Conservation (phyloP, 2,113 vertebrate species). For the Vicugna pacos region DNA sequence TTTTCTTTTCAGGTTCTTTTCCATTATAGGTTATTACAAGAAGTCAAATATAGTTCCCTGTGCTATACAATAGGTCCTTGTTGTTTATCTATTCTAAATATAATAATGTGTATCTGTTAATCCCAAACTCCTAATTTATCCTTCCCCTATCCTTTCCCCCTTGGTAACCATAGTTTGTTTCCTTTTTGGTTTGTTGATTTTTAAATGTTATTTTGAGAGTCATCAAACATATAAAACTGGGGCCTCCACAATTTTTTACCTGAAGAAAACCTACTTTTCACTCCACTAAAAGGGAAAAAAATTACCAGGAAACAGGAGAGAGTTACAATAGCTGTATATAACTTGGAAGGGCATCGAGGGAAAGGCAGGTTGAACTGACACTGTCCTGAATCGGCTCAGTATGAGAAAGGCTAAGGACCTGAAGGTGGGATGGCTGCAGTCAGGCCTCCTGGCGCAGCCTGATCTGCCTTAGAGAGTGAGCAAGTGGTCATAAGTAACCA, state of each 20-base stretch:
- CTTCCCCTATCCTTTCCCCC: no score
- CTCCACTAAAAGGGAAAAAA: background rate
- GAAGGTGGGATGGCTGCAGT: background rate
- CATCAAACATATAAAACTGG: background rate
- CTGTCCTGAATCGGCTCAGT: background rate
- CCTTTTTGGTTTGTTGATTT: no score
- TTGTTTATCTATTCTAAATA: no score
- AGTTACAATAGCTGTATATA: background rate
- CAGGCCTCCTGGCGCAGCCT: background rate
- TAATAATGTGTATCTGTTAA: no score
- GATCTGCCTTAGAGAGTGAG: background rate
- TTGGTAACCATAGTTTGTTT: no score
- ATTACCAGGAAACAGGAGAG: background rate
- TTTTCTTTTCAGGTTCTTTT: no score
- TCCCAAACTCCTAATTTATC: no score
- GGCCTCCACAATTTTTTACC: background rate
- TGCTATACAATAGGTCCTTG: no score
- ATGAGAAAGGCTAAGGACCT: background rate
- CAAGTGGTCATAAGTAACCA: background rate
- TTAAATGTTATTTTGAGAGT: slow-evolving; percentile 47
- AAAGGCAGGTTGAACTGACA: background rate
- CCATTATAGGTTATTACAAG: no score
- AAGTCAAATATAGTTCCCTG: no score
- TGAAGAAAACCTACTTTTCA: background rate
- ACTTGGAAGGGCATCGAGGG: background rate